A percentile compares a stretch with the other conserved stretches of the same genome.
These are phyloP conservation scores for Momotus momota DNA, from an alignment of 2,797 vertebrate genomes.

Conservation along the genomic window DNA sequence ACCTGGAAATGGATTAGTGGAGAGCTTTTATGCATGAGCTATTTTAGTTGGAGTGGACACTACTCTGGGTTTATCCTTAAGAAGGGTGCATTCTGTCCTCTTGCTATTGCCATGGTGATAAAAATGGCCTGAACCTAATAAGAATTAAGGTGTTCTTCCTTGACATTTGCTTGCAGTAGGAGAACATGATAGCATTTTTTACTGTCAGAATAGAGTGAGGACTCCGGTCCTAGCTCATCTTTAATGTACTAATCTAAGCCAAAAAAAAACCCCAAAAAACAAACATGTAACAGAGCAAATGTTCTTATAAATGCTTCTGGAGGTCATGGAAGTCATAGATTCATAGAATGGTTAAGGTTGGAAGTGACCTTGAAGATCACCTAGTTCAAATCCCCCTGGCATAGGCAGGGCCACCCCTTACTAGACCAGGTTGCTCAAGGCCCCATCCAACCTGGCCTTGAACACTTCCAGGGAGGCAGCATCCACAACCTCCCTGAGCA, in stretches of 20 bases:
- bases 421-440: too few relatives aligned
- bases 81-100: not conserved
- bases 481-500: too few relatives aligned
- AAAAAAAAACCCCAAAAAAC: not conserved
- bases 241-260: not conserved
- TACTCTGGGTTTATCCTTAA: not conserved
- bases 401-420: too few relatives aligned
- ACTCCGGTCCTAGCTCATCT: not conserved
- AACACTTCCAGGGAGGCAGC: too few relatives aligned
- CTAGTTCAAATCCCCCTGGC: too few relatives aligned
- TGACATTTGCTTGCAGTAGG: not conserved
- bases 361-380: too few relatives aligned
- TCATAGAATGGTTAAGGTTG: too few relatives aligned
- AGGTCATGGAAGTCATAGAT: not conserved
- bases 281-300: not conserved
- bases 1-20: not conserved
- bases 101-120: slow-evolving; percentile 40
- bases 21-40: slow-evolving; percentile 14
- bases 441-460: too few relatives aligned
- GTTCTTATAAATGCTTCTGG: not conserved
- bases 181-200: slow-evolving; percentile 12
- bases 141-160: slow-evolving; percentile 3
- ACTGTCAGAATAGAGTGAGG: not conserved
- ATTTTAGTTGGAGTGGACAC: slow-evolving; percentile 22
- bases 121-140: not conserved